A percentile compares a stretch with the other conserved stretches of the same genome.
phyloP scores from a whole-genome alignment of 2,113 vertebrate genomes.

The Crotophaga sulcirostris region DNA sequence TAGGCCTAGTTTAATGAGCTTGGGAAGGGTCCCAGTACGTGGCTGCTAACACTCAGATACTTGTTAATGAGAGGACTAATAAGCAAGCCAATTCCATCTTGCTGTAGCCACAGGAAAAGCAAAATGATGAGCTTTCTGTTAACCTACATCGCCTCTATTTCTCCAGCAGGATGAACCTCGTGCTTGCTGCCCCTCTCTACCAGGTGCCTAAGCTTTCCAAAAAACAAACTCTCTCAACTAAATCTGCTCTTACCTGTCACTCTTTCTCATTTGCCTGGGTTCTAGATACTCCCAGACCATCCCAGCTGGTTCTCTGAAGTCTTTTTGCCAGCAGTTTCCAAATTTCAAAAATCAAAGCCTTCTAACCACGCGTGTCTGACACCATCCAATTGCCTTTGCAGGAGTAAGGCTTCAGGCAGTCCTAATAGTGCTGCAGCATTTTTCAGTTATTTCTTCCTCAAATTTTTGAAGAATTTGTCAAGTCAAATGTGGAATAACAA shows the following conservation, averaged over 20 bases:
- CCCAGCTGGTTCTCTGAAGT: fast-evolving
- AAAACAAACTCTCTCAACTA: not conserved
- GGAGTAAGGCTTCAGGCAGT: not conserved
- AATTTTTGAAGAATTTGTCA: not conserved
- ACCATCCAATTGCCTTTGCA: not conserved
- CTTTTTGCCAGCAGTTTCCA: not conserved
- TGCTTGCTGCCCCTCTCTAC: not conserved
- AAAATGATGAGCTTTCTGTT: not conserved
- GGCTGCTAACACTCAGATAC: not conserved
- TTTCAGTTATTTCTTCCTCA: not conserved
- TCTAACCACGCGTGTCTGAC: not conserved
- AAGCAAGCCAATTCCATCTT: not conserved
- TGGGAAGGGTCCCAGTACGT: not conserved
- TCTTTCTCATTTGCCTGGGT: not conserved
- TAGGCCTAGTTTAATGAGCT: not conserved
- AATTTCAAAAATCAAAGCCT: not conserved
- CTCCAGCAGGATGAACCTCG: not conserved
- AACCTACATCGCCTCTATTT: fast-evolving
- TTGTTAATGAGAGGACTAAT: not conserved
- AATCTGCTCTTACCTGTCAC: not conserved
- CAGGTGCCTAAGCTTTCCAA: not conserved
- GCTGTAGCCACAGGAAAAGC: not conserved
- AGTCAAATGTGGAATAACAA: not conserved
- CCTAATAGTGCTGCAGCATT: not conserved
- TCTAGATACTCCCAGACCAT: not conserved